phyloP scores from a whole-genome alignment of 2,113 vertebrate species.

The Lagopus leucura region DNA sequence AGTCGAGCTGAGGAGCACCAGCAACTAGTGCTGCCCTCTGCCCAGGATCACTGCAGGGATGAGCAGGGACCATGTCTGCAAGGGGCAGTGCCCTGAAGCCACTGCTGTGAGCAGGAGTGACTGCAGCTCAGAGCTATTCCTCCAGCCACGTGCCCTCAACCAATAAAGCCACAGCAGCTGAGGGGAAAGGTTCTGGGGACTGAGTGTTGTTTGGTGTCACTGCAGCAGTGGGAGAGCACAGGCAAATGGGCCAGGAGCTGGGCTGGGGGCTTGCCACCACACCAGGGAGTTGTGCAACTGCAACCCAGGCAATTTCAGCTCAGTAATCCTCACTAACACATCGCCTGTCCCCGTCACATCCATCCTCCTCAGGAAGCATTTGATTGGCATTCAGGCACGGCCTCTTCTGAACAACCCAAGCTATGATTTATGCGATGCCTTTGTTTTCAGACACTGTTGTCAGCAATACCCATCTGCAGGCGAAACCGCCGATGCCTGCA shows the following conservation, averaged over 20 bases:
- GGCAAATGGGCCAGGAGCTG: not conserved
- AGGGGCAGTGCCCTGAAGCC: not conserved
- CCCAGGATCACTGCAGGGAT: too few species aligned
- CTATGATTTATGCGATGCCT: constrained; percentile 32
- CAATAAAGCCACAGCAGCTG: not conserved
- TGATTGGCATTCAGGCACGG: not conserved
- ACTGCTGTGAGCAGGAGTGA: not conserved
- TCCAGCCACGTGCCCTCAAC: accelerated
- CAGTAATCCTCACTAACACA: not conserved
- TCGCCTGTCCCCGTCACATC: not conserved
- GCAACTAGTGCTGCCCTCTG: accelerated
- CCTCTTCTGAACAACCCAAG: constrained; percentile 8
- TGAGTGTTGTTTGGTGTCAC: not conserved
- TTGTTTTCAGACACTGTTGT: constrained; percentile 45
- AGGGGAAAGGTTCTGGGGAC: not conserved
- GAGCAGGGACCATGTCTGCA: not conserved
- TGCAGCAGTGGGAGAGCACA: not conserved
- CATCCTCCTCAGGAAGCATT: not conserved
- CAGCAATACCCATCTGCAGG: constrained; percentile 18
- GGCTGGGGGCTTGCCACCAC: not conserved
- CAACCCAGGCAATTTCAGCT: not conserved
- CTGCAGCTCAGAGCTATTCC: not conserved
- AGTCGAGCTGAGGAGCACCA: not conserved
- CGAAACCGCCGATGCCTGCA: not conserved
- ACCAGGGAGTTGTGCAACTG: not conserved